A percentile compares a stretch with the other conserved stretches of the same genome.
Evolutionary conservation across 1,140 invertebrate genomes (phyloP).

Genomic region (Tyrophagus putrescentiae): DNA sequence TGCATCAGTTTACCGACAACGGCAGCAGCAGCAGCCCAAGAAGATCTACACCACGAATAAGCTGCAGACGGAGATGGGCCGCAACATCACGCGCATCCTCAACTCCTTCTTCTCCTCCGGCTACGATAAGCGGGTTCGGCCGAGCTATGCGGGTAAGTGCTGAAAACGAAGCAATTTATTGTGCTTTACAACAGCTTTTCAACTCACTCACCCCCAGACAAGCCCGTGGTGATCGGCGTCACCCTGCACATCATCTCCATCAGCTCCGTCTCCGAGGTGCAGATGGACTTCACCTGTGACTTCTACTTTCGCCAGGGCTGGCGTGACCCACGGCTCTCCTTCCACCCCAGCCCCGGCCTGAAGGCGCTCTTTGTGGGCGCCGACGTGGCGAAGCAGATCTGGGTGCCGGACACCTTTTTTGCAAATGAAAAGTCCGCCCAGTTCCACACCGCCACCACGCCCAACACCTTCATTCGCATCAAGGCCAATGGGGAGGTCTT

Average conservation of each 20-base stretch:
- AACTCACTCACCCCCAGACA: slow-evolving; percentile 52
- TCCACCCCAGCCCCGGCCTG: slow-evolving; percentile 33
- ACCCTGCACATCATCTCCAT: slow-evolving; percentile 96
- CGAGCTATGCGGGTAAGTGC: slow-evolving; percentile 93
- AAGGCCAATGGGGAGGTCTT: slow-evolving; percentile 84
- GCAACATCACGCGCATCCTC: slow-evolving; percentile 75
- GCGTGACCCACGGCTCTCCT: slow-evolving; percentile 61
- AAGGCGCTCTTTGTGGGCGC: slow-evolving; percentile 38
- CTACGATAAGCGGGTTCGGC: slow-evolving; percentile 94
- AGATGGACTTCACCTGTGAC: slow-evolving; percentile 98
- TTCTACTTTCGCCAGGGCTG: slow-evolving; percentile 97
- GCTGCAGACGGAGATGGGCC: slow-evolving; percentile 17
- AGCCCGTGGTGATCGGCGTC: slow-evolving; percentile 86
- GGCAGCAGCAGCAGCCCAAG: too few relatives aligned
- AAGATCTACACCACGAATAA: too few relatives aligned
- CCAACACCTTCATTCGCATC: slow-evolving; percentile 90
- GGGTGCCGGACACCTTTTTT: slow-evolving; percentile 90
- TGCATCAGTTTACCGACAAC: too few relatives aligned
- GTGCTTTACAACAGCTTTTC: background rate
- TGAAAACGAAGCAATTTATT: too few relatives aligned
- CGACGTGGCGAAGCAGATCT: slow-evolving; percentile 40
- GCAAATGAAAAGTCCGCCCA: slow-evolving; percentile 94
- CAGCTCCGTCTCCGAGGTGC: slow-evolving; percentile 94
- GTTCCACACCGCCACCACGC: slow-evolving; percentile 92
- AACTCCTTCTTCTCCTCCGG: slow-evolving; percentile 64